A percentile compares a stretch with the other conserved stretches of the same genome.
Conservation (phyloP, 2,113 vertebrate species). For the Hippoglossus stenolepis region DNA sequence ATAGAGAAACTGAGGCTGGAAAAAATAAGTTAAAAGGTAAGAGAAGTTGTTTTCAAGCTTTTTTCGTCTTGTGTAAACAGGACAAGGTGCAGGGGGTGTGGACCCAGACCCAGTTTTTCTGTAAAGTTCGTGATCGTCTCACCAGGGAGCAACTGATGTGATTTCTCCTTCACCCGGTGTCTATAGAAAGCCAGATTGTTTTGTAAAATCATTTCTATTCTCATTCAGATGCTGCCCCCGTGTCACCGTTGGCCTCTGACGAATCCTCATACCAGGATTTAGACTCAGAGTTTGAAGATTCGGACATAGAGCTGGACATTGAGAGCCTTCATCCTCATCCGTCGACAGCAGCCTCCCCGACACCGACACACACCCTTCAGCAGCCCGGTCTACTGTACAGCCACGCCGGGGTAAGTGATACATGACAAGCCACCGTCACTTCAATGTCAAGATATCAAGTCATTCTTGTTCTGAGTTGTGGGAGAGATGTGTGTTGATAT, state of each 20-base stretch:
- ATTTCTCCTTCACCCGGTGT: neutral
- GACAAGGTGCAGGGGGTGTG: neutral
- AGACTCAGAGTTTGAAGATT: constrained; percentile 31
- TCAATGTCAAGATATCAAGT: neutral
- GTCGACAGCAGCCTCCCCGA: neutral
- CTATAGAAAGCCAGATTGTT: neutral
- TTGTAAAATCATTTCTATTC: neutral
- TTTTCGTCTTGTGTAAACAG: neutral
- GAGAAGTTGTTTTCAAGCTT: neutral
- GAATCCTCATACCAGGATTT: constrained; percentile 9
- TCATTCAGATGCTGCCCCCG: constrained; percentile 13
- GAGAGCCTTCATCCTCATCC: constrained; percentile 34
- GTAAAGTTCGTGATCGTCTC: neutral
- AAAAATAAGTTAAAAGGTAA: neutral
- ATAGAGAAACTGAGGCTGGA: constrained; percentile 3
- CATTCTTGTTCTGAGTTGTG: neutral
- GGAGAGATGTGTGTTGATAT: neutral
- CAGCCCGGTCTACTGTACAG: neutral
- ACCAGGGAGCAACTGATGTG: neutral
- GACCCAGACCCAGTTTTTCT: neutral
- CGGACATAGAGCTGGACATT: constrained; percentile 40
- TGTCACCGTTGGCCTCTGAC: neutral
- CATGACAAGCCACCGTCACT: neutral
- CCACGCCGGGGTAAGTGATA: constrained; percentile 50
- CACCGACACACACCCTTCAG: neutral